A percentile compares a stretch with the other conserved stretches of the same genome.
These are phyloP conservation scores for Cataglyphis albicans DNA, from an alignment of 2,888 invertebrate species.

Conservation along the genomic window DNA sequence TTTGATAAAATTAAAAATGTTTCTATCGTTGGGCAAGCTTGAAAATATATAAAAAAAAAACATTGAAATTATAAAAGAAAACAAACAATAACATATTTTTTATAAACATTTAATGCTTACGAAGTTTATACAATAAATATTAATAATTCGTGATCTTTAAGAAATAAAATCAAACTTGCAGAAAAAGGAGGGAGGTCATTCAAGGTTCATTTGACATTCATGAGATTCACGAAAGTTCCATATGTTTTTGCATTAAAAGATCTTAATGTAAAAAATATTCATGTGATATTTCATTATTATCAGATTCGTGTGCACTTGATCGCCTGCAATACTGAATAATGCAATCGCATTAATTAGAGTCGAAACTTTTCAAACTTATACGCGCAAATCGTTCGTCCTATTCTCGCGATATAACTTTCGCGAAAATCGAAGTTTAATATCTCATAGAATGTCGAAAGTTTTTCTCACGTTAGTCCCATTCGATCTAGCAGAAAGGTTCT, in stretches of 20 bases:
- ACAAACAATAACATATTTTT: no score
- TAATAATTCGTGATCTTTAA: conserved; percentile 6
- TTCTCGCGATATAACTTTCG: not conserved
- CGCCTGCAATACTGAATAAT: conserved; percentile 11
- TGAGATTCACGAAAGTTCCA: conserved; percentile 1
- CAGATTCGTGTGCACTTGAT: not conserved
- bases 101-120: no score
- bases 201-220: conserved; percentile 14
- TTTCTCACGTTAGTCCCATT: conserved; percentile 3
- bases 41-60: no score
- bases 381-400: not conserved
- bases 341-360: not conserved
- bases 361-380: not conserved
- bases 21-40: not conserved
- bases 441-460: conserved; percentile 15
- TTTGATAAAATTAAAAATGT: not conserved
- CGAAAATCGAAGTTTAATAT: conserved; percentile 20
- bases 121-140: not conserved
- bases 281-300: not conserved
- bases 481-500: not conserved
- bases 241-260: conserved; percentile 11
- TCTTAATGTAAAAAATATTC: conserved; percentile 7
- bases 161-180: not conserved
- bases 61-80: no score
- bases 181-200: not conserved